Evolutionary conservation across 2,888 invertebrate genomes (phyloP).

Genomic region (Drosophila mettleri): DNA sequence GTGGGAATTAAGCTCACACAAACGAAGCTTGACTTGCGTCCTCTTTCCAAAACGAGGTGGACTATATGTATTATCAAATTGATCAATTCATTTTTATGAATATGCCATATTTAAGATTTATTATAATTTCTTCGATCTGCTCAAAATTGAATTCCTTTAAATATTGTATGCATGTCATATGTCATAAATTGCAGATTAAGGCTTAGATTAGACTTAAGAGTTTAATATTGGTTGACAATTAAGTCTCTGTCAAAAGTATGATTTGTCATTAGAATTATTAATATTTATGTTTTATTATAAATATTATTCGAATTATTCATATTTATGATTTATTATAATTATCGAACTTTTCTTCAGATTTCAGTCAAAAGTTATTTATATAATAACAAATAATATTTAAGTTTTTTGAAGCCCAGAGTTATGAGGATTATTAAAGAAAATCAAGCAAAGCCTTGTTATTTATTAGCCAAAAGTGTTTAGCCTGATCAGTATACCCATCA

Average conservation of each 20-base stretch:
- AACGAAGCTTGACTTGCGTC: background rate
- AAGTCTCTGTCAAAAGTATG: too few relatives aligned
- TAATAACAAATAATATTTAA: too few relatives aligned
- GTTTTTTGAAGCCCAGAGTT: too few relatives aligned
- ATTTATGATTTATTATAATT: too few relatives aligned
- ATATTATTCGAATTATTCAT: too few relatives aligned
- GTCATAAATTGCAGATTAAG: background rate
- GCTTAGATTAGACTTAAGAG: background rate
- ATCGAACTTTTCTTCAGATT: too few relatives aligned
- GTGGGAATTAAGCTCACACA: conserved; percentile 34
- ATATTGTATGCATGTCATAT: background rate
- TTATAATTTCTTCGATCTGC: background rate
- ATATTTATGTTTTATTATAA: too few relatives aligned
- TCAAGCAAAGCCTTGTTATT: background rate
- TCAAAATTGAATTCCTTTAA: background rate
- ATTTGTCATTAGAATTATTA: too few relatives aligned
- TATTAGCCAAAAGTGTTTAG: background rate
- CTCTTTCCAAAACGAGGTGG: conserved; percentile 5
- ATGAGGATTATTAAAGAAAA: background rate
- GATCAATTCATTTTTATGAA: background rate
- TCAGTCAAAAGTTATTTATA: too few relatives aligned
- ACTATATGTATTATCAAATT: background rate
- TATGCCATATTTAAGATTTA: background rate
- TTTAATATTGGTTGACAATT: background rate
- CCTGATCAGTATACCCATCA: conserved; percentile 3